A percentile compares a stretch with the other conserved stretches of the same genome.
Conservation (phyloP, 2,113 vertebrate species). For the Otolemur garnettii region DNA sequence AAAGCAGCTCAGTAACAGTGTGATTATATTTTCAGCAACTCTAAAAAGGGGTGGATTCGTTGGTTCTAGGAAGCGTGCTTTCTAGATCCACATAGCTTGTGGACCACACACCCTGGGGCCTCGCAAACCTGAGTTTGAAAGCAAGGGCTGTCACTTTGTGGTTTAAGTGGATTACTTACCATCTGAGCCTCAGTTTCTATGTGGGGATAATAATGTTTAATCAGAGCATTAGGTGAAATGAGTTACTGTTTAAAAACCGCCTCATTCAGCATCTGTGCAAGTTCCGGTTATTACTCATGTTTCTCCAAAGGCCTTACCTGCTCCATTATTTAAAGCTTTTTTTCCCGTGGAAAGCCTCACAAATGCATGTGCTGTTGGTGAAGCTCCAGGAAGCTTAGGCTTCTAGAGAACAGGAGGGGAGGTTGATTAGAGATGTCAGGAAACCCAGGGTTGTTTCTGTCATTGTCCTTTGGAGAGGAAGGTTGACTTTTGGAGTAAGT, state of each 20-base stretch:
- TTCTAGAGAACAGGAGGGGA: not conserved
- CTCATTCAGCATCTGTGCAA: not conserved
- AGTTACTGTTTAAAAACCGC: not conserved
- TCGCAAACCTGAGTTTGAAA: not conserved
- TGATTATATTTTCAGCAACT: not conserved
- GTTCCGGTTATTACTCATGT: not conserved
- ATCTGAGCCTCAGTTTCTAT: not conserved
- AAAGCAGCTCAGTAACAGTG: no score
- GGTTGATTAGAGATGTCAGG: not conserved
- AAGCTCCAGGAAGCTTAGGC: not conserved
- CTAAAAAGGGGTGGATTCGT: not conserved
- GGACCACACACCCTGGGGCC: no score
- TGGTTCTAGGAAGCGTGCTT: no score
- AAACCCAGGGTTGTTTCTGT: not conserved
- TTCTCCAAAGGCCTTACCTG: not conserved
- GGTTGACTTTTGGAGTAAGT: not conserved
- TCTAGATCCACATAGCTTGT: no score
- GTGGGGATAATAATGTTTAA: fast-evolving
- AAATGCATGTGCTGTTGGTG: not conserved
- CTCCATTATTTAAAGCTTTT: not conserved
- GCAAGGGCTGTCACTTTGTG: not conserved
- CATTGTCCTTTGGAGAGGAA: not conserved
- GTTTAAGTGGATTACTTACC: no score
- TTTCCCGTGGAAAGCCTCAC: not conserved
- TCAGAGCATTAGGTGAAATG: not conserved